Percentiles rank a stretch among this genome's conserved stretches.
phyloP scores from a whole-genome alignment of 2,113 vertebrate species.

The Mionectes macconnelli region DNA sequence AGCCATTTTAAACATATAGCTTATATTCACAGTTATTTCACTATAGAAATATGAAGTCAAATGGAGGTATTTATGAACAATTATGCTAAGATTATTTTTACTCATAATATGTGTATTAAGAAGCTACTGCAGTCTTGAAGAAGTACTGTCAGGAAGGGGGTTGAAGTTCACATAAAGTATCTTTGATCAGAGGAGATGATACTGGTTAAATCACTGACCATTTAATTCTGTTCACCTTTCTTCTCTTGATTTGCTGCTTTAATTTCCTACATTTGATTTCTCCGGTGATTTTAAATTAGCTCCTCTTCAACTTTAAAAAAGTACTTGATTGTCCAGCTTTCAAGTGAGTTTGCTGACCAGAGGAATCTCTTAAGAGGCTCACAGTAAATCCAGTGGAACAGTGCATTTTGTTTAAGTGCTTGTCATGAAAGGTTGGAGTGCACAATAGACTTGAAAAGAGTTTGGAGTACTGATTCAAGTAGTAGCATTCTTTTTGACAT shows the following conservation, averaged over 20 bases:
- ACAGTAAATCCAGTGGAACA: conserved; percentile 7
- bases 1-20: background rate
- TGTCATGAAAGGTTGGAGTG: background rate
- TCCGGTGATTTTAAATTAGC: conserved; percentile 17
- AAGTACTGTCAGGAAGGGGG: background rate
- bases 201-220: background rate
- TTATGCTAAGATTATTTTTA: background rate
- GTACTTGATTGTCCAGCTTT: background rate
- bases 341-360: conserved; percentile 29
- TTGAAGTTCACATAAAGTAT: background rate
- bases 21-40: background rate
- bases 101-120: background rate
- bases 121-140: background rate
- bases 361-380: conserved; percentile 22
- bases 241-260: conserved; percentile 1
- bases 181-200: background rate
- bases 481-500: conserved; percentile 34
- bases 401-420: conserved; percentile 27
- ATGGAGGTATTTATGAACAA: background rate
- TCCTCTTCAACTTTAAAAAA: conserved; percentile 7
- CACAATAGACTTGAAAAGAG: conserved; percentile 19
- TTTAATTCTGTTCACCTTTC: background rate
- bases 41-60: background rate
- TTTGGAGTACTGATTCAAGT: conserved; percentile 8
- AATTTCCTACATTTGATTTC: conserved; percentile 23